A percentile compares a stretch with the other conserved stretches of the same genome.
phyloP scores from a whole-genome alignment of 2,888 invertebrate genomes.

The Lutraria lutraria region DNA sequence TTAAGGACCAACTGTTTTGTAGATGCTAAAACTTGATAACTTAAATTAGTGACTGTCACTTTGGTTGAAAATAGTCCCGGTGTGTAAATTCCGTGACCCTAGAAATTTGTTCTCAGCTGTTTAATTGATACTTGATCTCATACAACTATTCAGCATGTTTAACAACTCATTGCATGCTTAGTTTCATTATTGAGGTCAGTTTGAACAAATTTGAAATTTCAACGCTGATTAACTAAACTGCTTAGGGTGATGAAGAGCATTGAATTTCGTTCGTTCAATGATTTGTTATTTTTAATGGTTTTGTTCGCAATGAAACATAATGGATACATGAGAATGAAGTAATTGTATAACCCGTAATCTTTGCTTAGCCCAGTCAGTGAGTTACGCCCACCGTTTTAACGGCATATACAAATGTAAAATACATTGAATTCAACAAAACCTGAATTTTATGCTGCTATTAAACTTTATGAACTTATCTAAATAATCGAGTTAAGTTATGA shows the following conservation, averaged over 20 bases:
- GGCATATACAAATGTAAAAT: constrained; percentile 9
- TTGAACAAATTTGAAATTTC: constrained; percentile 22
- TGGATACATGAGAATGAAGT: background rate
- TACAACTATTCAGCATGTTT: constrained; percentile 12
- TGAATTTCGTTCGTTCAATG: background rate
- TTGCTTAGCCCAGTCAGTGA: background rate
- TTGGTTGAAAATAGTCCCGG: background rate
- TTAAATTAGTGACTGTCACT: constrained; percentile 18
- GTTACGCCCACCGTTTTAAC: constrained; percentile 11
- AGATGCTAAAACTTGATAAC: background rate
- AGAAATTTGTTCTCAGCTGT: constrained; percentile 29
- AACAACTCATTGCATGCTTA: background rate
- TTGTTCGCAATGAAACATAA: background rate
- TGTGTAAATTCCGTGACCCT: background rate
- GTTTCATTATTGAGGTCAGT: constrained; percentile 26
- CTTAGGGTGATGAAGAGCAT: constrained; percentile 5
- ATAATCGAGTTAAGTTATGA: too few relatives aligned
- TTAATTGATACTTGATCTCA: constrained; percentile 31
- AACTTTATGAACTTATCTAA: background rate
- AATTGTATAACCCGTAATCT: background rate
- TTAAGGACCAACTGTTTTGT: background rate
- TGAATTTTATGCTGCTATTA: background rate
- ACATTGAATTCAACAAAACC: background rate
- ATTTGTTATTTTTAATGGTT: constrained; percentile 1
- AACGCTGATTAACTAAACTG: constrained; percentile 14